phyloP scores from a whole-genome alignment of 92 coral and sea anemone genomes.

The Actinernus sp. region DNA sequence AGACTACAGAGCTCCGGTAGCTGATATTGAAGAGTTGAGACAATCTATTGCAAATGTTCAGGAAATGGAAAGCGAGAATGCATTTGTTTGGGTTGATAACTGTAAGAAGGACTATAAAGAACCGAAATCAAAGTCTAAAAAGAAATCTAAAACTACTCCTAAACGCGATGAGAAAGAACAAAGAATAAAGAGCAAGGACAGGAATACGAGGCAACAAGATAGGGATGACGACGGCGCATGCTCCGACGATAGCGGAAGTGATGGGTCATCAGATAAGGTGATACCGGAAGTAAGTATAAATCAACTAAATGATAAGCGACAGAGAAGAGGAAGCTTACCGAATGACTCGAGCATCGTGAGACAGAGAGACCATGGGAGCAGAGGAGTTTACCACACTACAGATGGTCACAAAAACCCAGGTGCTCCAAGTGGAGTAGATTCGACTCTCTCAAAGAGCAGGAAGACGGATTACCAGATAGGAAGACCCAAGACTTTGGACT shows the following conservation, averaged over 20 bases:
- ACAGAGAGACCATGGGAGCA: neutral
- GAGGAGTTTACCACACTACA: neutral
- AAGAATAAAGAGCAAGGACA: conserved; percentile 45
- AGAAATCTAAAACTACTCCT: conserved; percentile 64
- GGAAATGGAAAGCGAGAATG: conserved; percentile 41
- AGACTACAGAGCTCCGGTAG: conserved; percentile 26
- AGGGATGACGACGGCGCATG: conserved; percentile 71
- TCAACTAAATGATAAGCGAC: conserved; percentile 60
- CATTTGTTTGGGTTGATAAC: conserved; percentile 11
- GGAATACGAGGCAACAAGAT: conserved; percentile 25
- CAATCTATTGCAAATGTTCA: conserved; percentile 42
- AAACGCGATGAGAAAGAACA: conserved; percentile 75
- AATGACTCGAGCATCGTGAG: conserved; percentile 19
- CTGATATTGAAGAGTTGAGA: conserved; percentile 35
- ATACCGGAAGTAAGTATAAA: conserved; percentile 61
- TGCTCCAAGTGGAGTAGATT: conserved; percentile 13
- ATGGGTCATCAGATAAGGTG: conserved; percentile 68
- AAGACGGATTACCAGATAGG: conserved; percentile 27
- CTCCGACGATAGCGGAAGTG: conserved; percentile 85
- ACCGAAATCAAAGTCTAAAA: conserved; percentile 75
- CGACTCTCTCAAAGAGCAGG: conserved; percentile 20
- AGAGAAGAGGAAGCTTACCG: conserved; percentile 71
- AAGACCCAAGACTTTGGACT: conserved; percentile 47
- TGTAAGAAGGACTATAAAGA: conserved; percentile 67
- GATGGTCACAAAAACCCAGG: conserved; percentile 45